phyloP scores from a whole-genome alignment of 1,140 invertebrate species.

The Sinella curviseta region DNA sequence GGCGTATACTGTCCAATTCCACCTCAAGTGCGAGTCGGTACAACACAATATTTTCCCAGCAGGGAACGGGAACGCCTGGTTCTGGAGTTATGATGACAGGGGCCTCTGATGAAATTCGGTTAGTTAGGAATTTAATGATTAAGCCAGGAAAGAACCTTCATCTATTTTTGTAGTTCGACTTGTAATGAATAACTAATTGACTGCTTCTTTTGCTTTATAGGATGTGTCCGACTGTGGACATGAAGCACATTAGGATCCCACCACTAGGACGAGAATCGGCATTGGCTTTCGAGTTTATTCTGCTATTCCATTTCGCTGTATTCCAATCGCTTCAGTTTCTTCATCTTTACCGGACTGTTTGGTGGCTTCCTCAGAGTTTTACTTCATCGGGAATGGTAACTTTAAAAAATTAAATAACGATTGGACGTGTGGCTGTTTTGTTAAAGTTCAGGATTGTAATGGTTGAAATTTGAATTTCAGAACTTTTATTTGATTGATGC shows the following conservation, averaged over 20 bases:
- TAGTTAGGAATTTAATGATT: not conserved
- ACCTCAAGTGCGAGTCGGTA: not conserved
- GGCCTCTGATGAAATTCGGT: constrained; percentile 10
- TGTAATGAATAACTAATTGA: not conserved
- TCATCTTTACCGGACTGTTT: constrained; percentile 92
- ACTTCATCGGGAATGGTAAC: constrained; percentile 82
- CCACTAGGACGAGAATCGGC: not conserved
- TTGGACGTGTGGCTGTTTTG: too few species aligned
- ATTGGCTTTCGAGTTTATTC: constrained; percentile 26
- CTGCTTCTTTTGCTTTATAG: not conserved
- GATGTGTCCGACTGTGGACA: not conserved
- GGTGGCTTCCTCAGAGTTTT: constrained; percentile 92
- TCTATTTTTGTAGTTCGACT: too few species aligned
- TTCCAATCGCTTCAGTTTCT: constrained; percentile 71
- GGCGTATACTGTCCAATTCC: not conserved
- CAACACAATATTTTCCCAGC: not conserved
- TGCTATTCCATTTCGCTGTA: constrained; percentile 37
- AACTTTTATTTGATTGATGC: constrained; percentile 93
- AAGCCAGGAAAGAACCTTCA: too few species aligned
- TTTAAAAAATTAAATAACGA: constrained; percentile 44
- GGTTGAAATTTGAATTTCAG: constrained; percentile 58
- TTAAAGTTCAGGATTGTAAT: not conserved
- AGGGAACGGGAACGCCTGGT: not conserved
- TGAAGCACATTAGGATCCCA: constrained; percentile 27
- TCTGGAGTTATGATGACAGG: constrained; percentile 7